These are phyloP conservation scores for Paralichthys olivaceus DNA, from an alignment of 2,113 vertebrate genomes.

Conservation along the genomic window DNA sequence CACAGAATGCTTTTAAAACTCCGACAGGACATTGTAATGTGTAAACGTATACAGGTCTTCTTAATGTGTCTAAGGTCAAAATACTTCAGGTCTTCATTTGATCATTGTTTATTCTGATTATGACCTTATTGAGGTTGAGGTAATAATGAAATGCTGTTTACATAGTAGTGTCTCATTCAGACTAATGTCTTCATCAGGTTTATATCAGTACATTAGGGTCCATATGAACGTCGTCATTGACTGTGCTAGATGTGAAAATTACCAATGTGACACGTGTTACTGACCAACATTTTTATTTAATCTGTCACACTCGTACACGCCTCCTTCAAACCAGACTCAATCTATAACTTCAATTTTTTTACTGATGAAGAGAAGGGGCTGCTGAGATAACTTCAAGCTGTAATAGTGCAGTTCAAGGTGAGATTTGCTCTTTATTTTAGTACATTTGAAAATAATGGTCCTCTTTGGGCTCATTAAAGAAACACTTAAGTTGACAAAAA, in stretches of 20 bases:
- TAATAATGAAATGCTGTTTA: too few relatives aligned
- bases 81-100: too few relatives aligned
- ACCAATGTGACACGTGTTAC: background rate
- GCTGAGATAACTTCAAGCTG: conserved; percentile 18
- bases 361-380: conserved; percentile 18
- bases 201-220: too few relatives aligned
- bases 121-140: too few relatives aligned
- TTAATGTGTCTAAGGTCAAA: too few relatives aligned
- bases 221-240: too few relatives aligned
- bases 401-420: conserved; percentile 63
- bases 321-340: conserved; percentile 16
- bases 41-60: too few relatives aligned
- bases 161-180: too few relatives aligned
- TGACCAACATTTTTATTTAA: background rate
- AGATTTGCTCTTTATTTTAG: conserved; percentile 61
- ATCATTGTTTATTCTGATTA: too few relatives aligned
- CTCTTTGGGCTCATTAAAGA: conserved; percentile 58
- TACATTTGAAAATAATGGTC: conserved; percentile 54
- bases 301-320: background rate
- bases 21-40: too few relatives aligned
- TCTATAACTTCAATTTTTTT: background rate
- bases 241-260: background rate
- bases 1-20: too few relatives aligned
- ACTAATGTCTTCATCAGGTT: too few relatives aligned
- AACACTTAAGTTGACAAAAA: conserved; percentile 54